Evolutionary conservation across 2,888 invertebrate species (phyloP).

Genomic region (Thecocarcelia acutangulata): DNA sequence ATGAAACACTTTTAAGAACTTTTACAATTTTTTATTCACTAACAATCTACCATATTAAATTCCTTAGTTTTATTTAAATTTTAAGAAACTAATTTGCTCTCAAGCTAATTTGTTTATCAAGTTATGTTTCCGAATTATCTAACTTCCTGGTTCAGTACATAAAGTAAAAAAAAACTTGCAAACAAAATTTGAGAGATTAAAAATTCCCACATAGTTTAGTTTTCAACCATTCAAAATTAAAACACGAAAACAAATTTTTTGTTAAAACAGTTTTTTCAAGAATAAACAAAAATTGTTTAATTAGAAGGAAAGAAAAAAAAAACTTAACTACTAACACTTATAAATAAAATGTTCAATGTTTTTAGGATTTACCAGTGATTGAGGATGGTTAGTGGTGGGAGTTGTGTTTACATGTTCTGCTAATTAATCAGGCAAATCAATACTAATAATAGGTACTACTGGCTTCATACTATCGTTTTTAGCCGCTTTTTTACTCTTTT

Average conservation of each 20-base stretch:
- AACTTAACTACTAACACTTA: conserved; percentile 50
- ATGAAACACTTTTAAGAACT: no score
- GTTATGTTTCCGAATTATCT: neutral
- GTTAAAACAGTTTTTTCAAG: neutral
- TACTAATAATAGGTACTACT: conserved; percentile 93
- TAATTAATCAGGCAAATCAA: conserved; percentile 94
- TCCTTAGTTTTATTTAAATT: neutral
- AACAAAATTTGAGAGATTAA: no score
- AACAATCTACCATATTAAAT: conserved; percentile 80
- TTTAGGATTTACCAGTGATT: conserved; percentile 27
- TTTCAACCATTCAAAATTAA: no score
- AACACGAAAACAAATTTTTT: no score
- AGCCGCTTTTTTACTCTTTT: conserved; percentile 86
- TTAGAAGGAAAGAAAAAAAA: conserved; percentile 23
- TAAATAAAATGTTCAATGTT: conserved; percentile 37
- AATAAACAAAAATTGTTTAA: neutral
- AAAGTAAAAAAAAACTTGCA: neutral
- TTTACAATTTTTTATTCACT: conserved; percentile 85
- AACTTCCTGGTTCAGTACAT: neutral
- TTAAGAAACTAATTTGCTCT: neutral
- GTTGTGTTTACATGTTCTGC: neutral
- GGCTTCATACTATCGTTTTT: conserved; percentile 91
- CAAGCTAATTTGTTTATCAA: neutral
- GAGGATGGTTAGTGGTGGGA: conserved; percentile 34
- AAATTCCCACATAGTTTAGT: no score